Base-by-base conservation (phyloP, 2,113 vertebrate genomes). In the Leucosticte australis region DNA sequence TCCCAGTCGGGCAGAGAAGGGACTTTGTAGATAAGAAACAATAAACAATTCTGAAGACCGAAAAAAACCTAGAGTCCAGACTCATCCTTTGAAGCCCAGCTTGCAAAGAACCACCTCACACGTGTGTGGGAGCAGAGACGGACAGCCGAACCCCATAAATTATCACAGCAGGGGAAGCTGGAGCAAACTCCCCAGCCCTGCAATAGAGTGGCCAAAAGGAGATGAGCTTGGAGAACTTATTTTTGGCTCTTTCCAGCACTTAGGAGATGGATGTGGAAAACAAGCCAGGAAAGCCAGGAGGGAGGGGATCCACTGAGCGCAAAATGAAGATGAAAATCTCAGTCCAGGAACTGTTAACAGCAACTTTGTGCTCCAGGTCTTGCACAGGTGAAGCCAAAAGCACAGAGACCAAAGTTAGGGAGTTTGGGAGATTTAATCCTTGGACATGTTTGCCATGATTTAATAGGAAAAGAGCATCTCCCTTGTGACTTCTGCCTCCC, bases 291-390 rank as follows among this genome's bases (percentile, higher is more conserved):
- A 50, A 81, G 31, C 10, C 50, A 19, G 64, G 7, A 50, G 59
- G 39, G 79, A 62, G 30, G 26, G 57, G 85, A 87, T 64, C 62
- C n/a, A 15, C 30, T 53, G 81, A 69, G 82, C 52, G 68, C 35
- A 59, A 77, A 80, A 67, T 41, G 6, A n/a, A 68, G 84, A 76
- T 42, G 63, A 71, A 90, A 88, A 91, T 39, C 79, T 47, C 2
- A 3, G 7, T 11, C 13, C 28, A 11, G 67, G 2, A 53, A 19
- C 44, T 67, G 82, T 53, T 75, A 87, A 83, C 75, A 74, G 50
- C 0, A 0, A 19, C 0, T 7, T 33, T 17, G 49, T 2, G 27
- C 68, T 88, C 33, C 23, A 13, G 39, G 46, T 41, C 71, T 49
- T 11, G 16, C 30, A 21, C 31, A 62, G 53, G 55, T 83, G 92